Evolutionary conservation across 2,113 vertebrate species (phyloP), one percentile per base, ranked within the genome.

Genomic region (Semnornis frantzii): DNA sequence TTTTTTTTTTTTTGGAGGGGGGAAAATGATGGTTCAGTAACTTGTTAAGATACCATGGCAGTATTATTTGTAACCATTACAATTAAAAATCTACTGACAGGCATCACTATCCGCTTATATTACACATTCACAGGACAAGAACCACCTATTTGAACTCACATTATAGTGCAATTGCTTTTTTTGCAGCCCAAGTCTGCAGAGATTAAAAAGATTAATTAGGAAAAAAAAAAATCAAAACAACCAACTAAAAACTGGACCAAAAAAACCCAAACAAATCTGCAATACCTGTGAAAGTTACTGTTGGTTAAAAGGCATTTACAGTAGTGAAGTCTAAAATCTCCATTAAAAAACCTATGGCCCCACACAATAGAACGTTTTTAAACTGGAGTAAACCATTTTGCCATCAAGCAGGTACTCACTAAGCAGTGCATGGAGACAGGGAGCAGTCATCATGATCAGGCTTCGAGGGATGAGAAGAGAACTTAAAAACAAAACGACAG

Each of bases 281-380:
- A 97, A 98, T 97, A 98, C 97, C 97, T 98, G 95, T 89, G 96
- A 98, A 98, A 98, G 91, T 95, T 46, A 97, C 97, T 85, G 97
- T 87, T 94, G 18, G 11, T 96, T 98, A 98, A 98, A 98, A 99
- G 98, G 98, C 98, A 99, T 99, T 99, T 99, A 99, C 98, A 99
- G 98, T 98, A 98, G 98, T 97, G 96, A 98, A 98, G 98, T 98
- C 98, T 98, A 97, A 97, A 97, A 98, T 98, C 98, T 98, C 98
- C 98, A 97, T 98, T 98, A 11, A 68, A 48, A 69, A 33, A 98
- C 98, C 98, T 98, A 98, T 98, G 98, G 98, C 98, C 98, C 98
- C 98, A 98, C 98, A 98, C 80, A 91, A 97, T 85, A 97, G 93
- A 97, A 96, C 68, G 87, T 93, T 90, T 93, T 87, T 12, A 92